Base-by-base conservation (phyloP, 2,888 invertebrate genomes). In the Bombylius discolor region DNA sequence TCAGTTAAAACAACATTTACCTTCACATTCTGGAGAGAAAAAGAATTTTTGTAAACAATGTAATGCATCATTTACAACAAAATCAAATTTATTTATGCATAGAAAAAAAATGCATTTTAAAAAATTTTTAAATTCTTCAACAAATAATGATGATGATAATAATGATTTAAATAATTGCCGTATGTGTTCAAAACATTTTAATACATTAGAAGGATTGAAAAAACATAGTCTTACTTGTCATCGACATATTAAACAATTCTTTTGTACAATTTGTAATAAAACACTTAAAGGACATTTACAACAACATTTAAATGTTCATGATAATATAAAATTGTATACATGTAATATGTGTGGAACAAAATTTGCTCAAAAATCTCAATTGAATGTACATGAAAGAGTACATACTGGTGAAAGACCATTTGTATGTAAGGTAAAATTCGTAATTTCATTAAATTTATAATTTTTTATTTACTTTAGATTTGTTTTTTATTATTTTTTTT, bases 371-470 rank as follows among this genome's bases (percentile, higher is more conserved):
- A 83, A 88, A 59, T 89, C 89, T 0, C 91, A 92, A 67, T 71
- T 89, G 60, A 89, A 84, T 12, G 90, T 91, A 0, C 91, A 92
- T 64, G 83, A 84, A 67, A 78, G 91, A 14, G 85, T 84, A n/a
- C 92, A 92, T 67, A 85, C 87, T 1, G 91, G 91, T 0, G 89
- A 84, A 62, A 79, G 87, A 53, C 92, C 92, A 0, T 92, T 89
- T 67, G 77, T 82, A 23, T 92, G 92, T 71, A 82, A 83, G 64
- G 89, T 91, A 56, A 66, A 47, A 46, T 23, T 48, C 12, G 9
- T 48, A 14, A 42, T 31, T 13, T 23, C 3, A 23, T 23, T 23
- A 1, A 23, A 23, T 23, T 23, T 23, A 23, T 1, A 23, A 23
- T 23, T 23, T 2, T 23, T 23, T 3, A 23, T 23, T 23, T 23